phyloP scores from a whole-genome alignment of 2,888 invertebrate genomes.

The Latrodectus elegans region DNA sequence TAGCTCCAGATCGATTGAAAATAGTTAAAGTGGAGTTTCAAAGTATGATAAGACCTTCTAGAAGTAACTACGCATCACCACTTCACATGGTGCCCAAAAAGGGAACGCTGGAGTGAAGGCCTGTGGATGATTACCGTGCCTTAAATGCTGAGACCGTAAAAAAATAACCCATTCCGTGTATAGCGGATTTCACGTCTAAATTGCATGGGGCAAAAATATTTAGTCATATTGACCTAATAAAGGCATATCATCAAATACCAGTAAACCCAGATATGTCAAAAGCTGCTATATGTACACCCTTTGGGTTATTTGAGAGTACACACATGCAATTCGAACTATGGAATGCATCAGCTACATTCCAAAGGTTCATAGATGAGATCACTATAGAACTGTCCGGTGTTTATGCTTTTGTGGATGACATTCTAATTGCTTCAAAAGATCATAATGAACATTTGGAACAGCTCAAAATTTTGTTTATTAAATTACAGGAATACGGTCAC shows the following conservation, averaged over 20 bases:
- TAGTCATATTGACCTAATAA: no score
- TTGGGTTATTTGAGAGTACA: background rate
- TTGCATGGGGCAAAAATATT: no score
- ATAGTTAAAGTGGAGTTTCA: background rate
- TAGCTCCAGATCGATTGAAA: background rate
- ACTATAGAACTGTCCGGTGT: background rate
- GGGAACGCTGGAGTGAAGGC: constrained; percentile 9
- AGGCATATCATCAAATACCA: no score
- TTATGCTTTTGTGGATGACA: background rate
- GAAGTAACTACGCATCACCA: background rate
- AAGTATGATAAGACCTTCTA: background rate
- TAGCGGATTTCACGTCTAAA: no score
- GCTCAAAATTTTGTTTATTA: background rate
- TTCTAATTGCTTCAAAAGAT: background rate
- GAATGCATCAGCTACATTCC: background rate
- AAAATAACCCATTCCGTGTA: no score
- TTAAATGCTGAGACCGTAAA: background rate
- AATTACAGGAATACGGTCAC: background rate
- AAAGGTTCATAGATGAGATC: background rate
- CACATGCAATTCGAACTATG: background rate
- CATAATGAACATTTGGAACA: background rate
- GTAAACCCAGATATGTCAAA: no score
- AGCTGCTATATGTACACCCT: background rate
- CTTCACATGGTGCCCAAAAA: constrained; percentile 17
- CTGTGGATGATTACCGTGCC: constrained; percentile 5